A percentile compares a stretch with the other conserved stretches of the same genome.
These are phyloP conservation scores for Phlogophora meticulosa DNA, from an alignment of 2,888 invertebrate genomes.

Conservation along the genomic window DNA sequence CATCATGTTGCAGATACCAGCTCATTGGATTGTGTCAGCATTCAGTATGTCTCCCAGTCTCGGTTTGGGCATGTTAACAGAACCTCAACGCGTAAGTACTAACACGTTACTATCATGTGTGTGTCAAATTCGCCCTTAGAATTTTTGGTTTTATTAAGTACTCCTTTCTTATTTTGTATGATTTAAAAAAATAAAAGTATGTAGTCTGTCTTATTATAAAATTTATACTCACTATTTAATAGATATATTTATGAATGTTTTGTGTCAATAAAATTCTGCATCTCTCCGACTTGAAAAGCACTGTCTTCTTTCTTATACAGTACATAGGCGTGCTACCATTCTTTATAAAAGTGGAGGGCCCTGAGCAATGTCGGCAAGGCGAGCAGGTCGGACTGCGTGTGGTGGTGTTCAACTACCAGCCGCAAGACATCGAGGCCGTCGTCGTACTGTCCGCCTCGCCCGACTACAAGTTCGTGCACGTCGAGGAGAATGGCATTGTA, in stretches of 20 bases:
- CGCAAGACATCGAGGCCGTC: constrained; percentile 95
- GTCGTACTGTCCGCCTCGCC: constrained; percentile 96
- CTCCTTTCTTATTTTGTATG: too few species aligned
- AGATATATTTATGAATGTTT: too few species aligned
- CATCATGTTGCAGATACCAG: constrained; percentile 89
- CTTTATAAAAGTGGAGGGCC: constrained; percentile 98
- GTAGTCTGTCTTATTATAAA: too few species aligned
- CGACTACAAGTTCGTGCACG: constrained; percentile 97
- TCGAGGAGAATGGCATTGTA: constrained; percentile 96
- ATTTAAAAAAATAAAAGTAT: too few species aligned
- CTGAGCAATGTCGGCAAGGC: constrained; percentile 95
- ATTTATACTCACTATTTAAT: too few species aligned
- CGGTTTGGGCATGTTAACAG: constrained; percentile 96
- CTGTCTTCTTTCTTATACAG: constrained; percentile 76
- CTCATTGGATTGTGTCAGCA: constrained; percentile 98
- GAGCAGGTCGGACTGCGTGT: constrained; percentile 98
- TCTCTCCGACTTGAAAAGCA: too few species aligned
- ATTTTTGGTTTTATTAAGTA: too few species aligned
- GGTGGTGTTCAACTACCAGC: constrained; percentile 98
- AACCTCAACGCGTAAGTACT: constrained; percentile 93
- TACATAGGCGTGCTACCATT: constrained; percentile 98
- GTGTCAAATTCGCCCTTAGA: too few species aligned
- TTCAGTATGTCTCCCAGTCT: constrained; percentile 96
- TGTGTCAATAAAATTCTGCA: too few species aligned
- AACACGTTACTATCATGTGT: too few species aligned